These are phyloP conservation scores for Tipula confusa DNA, from an alignment of 2,888 invertebrate genomes.

Conservation along the genomic window DNA sequence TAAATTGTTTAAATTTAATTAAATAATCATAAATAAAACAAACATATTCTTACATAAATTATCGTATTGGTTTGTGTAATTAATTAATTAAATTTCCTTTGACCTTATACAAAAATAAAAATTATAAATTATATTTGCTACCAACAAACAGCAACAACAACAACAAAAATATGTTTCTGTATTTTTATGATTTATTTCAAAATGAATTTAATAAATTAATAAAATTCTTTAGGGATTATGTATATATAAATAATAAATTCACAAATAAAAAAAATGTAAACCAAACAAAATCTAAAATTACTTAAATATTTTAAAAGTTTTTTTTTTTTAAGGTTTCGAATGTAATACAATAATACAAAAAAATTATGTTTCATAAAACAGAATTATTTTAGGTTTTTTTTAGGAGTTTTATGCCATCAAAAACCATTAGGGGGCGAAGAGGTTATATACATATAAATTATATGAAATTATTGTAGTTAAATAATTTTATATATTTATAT, in stretches of 20 bases:
- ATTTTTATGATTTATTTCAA: not conserved
- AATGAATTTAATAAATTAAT: not conserved
- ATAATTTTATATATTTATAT: too few species aligned
- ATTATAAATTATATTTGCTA: not conserved
- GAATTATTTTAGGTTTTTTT: not conserved
- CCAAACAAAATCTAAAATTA: not conserved
- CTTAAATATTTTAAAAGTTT: not conserved
- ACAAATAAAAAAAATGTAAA: not conserved
- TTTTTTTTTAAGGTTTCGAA: too few species aligned
- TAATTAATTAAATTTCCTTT: slow-evolving; percentile 12
- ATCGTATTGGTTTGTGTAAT: not conserved
- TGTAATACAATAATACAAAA: not conserved
- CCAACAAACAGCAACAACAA: not conserved
- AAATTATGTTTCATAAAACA: not conserved
- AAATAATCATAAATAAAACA: not conserved
- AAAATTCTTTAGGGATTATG: not conserved
- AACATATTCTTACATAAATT: not conserved
- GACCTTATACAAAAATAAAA: not conserved
- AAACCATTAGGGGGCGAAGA: not conserved
- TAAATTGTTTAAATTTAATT: not conserved
- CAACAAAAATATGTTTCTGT: not conserved
- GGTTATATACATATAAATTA: not conserved
- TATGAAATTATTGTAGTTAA: not conserved
- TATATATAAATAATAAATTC: slow-evolving; percentile 25
- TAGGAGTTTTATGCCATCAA: not conserved